Percentiles rank a stretch among this genome's conserved stretches.
These are phyloP conservation scores for Corella eumyota DNA, from an alignment of 23 tunicate species.

Conservation along the genomic window DNA sequence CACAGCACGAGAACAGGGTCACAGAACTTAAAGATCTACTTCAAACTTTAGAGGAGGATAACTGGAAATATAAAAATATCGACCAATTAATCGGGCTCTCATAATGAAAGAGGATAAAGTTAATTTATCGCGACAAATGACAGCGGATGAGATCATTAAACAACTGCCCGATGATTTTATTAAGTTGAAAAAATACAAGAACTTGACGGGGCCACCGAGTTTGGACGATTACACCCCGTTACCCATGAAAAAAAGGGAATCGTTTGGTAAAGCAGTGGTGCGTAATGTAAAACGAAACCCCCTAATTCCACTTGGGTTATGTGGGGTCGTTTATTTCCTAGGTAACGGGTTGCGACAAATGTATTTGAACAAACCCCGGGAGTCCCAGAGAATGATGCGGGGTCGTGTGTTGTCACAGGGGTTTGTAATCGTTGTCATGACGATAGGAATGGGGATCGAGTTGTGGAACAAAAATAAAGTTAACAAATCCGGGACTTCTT, in stretches of 20 bases:
- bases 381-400: constrained; percentile 80
- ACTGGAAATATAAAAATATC: constrained; percentile 55
- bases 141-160: constrained; percentile 53
- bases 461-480: neutral
- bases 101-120: neutral
- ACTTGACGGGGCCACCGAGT: constrained; percentile 40
- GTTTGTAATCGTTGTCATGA: constrained; percentile 45
- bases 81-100: constrained; percentile 36
- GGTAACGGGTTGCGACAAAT: constrained; percentile 52
- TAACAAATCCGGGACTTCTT: too few relatives aligned
- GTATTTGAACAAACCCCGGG: constrained; percentile 10
- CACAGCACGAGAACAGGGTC: constrained; percentile 45
- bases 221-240: constrained; percentile 32
- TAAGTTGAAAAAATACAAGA: constrained; percentile 14
- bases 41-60: constrained; percentile 23
- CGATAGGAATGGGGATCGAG: constrained; percentile 33
- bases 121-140: constrained; percentile 7
- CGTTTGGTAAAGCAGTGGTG: constrained; percentile 16
- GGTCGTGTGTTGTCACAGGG: constrained; percentile 79
- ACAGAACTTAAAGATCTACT: constrained; percentile 46
- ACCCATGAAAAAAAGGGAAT: neutral
- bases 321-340: constrained; percentile 49
- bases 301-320: constrained; percentile 68
- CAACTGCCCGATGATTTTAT: constrained; percentile 72
- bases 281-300: constrained; percentile 36